Percentiles rank a stretch among this genome's conserved stretches.
phyloP scores from a whole-genome alignment of 1,140 invertebrate species.

The silkworm (Bombyx mori) region DNA sequence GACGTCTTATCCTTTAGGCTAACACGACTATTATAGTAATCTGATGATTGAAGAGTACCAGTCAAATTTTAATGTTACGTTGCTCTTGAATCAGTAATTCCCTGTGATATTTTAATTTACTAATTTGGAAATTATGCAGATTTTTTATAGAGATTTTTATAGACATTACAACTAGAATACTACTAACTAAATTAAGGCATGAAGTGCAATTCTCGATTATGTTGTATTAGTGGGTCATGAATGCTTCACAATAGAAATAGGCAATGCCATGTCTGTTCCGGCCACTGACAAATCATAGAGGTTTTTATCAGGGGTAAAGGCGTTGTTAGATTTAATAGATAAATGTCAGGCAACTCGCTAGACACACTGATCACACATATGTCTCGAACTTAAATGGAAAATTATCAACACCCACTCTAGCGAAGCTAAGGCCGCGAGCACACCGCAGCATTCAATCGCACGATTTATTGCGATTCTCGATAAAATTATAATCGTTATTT shows the following conservation, averaged over 20 bases:
- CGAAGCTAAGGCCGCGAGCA: background rate
- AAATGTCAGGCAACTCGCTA: background rate
- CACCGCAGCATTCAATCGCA: slow-evolving; percentile 6
- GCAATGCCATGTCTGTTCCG: too few species aligned
- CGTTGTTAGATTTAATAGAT: background rate
- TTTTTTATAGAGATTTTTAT: too few species aligned
- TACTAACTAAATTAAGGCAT: background rate
- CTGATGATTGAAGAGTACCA: background rate
- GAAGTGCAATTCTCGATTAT: too few species aligned
- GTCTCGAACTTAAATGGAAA: slow-evolving; percentile 1
- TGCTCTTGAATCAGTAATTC: background rate
- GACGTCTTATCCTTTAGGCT: background rate
- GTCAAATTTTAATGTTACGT: background rate
- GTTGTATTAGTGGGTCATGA: too few species aligned
- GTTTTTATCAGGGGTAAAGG: background rate
- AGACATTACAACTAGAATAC: background rate
- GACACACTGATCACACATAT: background rate
- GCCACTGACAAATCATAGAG: too few species aligned
- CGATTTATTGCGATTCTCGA: slow-evolving; percentile 27
- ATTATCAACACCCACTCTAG: slow-evolving; percentile 5
- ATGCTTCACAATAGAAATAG: too few species aligned
- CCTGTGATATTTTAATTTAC: background rate
- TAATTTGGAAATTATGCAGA: too few species aligned
- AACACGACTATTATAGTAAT: background rate
- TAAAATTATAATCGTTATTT: slow-evolving; percentile 59